Evolutionary conservation across 2,888 invertebrate species (phyloP).

Genomic region (Caenorhabditis panamensis): DNA sequence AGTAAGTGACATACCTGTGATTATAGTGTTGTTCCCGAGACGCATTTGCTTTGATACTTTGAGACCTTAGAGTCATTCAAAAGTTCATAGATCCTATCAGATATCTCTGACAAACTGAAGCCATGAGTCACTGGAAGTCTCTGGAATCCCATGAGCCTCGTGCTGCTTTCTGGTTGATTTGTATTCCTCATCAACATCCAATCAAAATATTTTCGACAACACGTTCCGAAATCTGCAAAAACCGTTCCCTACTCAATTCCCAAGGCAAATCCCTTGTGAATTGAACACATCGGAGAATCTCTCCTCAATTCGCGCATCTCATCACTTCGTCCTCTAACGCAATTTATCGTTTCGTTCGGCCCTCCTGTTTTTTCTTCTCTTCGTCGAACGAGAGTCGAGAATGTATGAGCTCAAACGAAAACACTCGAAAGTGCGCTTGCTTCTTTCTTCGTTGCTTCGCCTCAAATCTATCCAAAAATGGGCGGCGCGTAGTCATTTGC

Average conservation of each 20-base stretch:
- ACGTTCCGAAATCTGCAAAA: not conserved
- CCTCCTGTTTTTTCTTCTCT: slow-evolving; percentile 11
- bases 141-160: too few species aligned
- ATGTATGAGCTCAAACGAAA: slow-evolving; percentile 38
- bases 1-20: slow-evolving; percentile 12
- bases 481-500: slow-evolving; percentile 44
- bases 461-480: slow-evolving; percentile 58
- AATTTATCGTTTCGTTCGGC: slow-evolving; percentile 37
- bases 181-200: not conserved
- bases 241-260: not conserved
- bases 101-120: too few species aligned
- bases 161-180: too few species aligned
- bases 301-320: not conserved
- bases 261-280: not conserved
- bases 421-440: slow-evolving; percentile 44
- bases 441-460: slow-evolving; percentile 10
- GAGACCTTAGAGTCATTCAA: too few species aligned
- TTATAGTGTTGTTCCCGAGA: too few species aligned
- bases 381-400: slow-evolving; percentile 29
- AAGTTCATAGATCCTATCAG: too few species aligned
- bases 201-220: not conserved
- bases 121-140: too few species aligned
- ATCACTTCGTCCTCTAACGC: slow-evolving; percentile 21
- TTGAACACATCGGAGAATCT: not conserved
- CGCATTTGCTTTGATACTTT: too few species aligned